phyloP scores from a whole-genome alignment of 2,888 invertebrate genomes.

The Nomada lathburiana region DNA sequence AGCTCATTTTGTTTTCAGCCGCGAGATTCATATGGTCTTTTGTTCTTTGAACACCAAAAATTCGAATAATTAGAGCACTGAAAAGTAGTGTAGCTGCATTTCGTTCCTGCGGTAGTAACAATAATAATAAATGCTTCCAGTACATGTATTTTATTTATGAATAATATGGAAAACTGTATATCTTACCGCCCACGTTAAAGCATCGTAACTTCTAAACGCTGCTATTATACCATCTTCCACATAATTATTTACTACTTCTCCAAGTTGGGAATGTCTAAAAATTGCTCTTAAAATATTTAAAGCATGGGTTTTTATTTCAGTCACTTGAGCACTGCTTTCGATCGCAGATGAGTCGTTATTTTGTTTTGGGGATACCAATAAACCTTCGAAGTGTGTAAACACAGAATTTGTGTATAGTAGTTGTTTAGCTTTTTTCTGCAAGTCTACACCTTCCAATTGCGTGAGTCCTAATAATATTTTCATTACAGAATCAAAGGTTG shows the following conservation, averaged over 20 bases:
- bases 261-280: slow-evolving; percentile 91
- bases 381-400: slow-evolving; percentile 68
- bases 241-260: slow-evolving; percentile 89
- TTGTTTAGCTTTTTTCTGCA: slow-evolving; percentile 59
- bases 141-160: not conserved
- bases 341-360: slow-evolving; percentile 24
- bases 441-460: slow-evolving; percentile 66
- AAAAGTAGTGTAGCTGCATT: slow-evolving; percentile 95
- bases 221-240: slow-evolving; percentile 89
- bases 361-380: slow-evolving; percentile 51
- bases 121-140: not conserved
- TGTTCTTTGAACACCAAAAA: slow-evolving; percentile 93
- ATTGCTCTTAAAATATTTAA: slow-evolving; percentile 94
- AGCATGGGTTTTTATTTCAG: slow-evolving; percentile 90
- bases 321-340: slow-evolving; percentile 57
- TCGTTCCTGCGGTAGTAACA: slow-evolving; percentile 87
- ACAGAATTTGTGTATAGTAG: slow-evolving; percentile 73
- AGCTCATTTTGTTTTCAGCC: slow-evolving; percentile 90
- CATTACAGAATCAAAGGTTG: slow-evolving; percentile 78
- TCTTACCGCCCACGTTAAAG: slow-evolving; percentile 91
- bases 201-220: slow-evolving; percentile 91
- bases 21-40: slow-evolving; percentile 87
- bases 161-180: slow-evolving; percentile 10
- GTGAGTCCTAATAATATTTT: slow-evolving; percentile 78
- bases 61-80: slow-evolving; percentile 92